Evolutionary conservation across 2,888 invertebrate species (phyloP).

Genomic region (Temnothorax rugatulus): DNA sequence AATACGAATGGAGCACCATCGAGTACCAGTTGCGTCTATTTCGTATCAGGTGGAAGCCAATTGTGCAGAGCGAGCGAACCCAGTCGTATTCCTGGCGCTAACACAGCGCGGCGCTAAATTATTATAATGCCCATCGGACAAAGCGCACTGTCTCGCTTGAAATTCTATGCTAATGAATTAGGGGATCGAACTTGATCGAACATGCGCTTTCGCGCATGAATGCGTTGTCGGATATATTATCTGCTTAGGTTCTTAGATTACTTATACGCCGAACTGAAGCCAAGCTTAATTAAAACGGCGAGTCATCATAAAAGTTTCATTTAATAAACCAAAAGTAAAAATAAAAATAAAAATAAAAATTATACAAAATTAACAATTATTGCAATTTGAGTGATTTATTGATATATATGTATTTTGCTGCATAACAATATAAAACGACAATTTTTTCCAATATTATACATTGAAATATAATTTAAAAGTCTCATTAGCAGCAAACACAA

Average conservation of each 20-base stretch:
- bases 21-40: constrained; percentile 70
- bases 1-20: constrained; percentile 65
- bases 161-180: constrained; percentile 72
- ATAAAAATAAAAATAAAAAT: background rate
- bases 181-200: constrained; percentile 62
- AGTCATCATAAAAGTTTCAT: background rate
- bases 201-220: constrained; percentile 38
- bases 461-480: background rate
- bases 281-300: constrained; percentile 17
- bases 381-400: background rate
- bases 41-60: constrained; percentile 70
- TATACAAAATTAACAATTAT: background rate
- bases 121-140: constrained; percentile 71
- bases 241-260: constrained; percentile 36
- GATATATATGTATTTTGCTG: background rate
- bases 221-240: constrained; percentile 32
- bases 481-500: background rate
- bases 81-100: constrained; percentile 58
- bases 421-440: background rate
- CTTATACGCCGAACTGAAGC: constrained; percentile 25
- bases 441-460: background rate
- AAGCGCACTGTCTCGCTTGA: constrained; percentile 60
- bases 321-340: background rate
- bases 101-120: constrained; percentile 64
- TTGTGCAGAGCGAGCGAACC: constrained; percentile 55